These are phyloP conservation scores for Heteromurus nitidus DNA, from an alignment of 2,888 invertebrate genomes.

Conservation along the genomic window DNA sequence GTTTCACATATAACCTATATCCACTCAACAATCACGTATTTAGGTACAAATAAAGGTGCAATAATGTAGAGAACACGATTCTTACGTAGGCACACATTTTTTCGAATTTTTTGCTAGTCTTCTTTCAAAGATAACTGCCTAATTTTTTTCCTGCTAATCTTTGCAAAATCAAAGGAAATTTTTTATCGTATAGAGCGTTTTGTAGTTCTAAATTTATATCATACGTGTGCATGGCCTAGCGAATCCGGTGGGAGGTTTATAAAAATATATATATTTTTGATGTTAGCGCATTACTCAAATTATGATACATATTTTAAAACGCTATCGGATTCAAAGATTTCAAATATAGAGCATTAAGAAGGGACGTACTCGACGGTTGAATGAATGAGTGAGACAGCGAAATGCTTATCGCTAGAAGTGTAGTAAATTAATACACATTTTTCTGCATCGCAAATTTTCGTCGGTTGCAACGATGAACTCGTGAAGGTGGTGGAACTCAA, in stretches of 20 bases:
- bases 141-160: conserved; percentile 24
- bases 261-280: background rate
- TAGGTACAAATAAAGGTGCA: background rate
- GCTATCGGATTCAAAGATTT: background rate
- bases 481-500: background rate
- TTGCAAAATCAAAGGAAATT: conserved; percentile 33
- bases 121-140: conserved; percentile 17
- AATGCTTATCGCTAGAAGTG: background rate
- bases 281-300: background rate
- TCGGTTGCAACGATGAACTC: background rate
- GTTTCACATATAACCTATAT: conserved; percentile 28
- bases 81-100: background rate
- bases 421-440: background rate
- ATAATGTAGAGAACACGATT: background rate
- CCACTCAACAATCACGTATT: conserved; percentile 26
- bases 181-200: conserved; percentile 25
- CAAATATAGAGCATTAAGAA: background rate
- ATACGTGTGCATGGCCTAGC: background rate
- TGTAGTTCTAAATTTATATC: conserved; percentile 14
- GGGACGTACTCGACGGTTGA: background rate
- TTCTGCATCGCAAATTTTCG: background rate
- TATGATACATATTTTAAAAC: background rate
- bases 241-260: background rate
- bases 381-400: background rate
- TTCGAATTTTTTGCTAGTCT: background rate